Evolutionary conservation across 64 coral and sea anemone genomes (phyloP), one percentile per base, ranked within the genome.

Genomic region (Stylophora pistillata): DNA sequence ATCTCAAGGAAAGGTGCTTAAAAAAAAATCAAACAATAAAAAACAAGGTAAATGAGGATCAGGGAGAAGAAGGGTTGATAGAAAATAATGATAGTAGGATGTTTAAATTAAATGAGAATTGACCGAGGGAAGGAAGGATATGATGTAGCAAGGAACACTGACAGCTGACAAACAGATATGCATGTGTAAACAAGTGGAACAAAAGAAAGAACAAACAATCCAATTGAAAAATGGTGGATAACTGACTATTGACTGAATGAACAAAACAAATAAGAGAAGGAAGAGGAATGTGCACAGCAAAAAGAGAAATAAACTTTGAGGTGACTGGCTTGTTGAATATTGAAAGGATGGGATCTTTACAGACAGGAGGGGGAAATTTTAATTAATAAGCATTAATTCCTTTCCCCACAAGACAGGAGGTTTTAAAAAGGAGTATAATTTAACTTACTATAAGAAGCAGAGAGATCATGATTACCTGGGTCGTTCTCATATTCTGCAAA

Each of bases 1-100:
- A 98, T 89, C 87, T 98, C 74, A 84, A 95, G 78, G 37, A 98
- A 98, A 78, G 93, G 93, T 12, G 96, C 96, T 94, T n/a, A n/a
- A n/a, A 79, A n/a, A 64, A 2, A 64, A 18, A 89, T 65, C 15
- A 0, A 74, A 31, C 33, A 34, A 53, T 31, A 90, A 21, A 68
- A 68, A 68, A 10, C 20, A 65, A 17, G 0, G 21, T 68, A 21
- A 68, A 68, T 10, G 59, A 62, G 21, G 59, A 21, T 15, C 59
- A 62, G 15, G 59, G 59, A 64, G 23, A 64, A 64, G 18, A 7
- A 64, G 1, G 6, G 61, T 21, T 21, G 23, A 18, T 21, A 20
- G 17, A 7, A 21, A 18, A 17, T 21, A 64, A 21, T 2, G 61
- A 64, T 21, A 17, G 61, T 64, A 64, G 18, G 17, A 64, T 17